These are phyloP conservation scores for Acromyrmex heyeri DNA, from an alignment of 1,140 invertebrate species.

Conservation along the genomic window DNA sequence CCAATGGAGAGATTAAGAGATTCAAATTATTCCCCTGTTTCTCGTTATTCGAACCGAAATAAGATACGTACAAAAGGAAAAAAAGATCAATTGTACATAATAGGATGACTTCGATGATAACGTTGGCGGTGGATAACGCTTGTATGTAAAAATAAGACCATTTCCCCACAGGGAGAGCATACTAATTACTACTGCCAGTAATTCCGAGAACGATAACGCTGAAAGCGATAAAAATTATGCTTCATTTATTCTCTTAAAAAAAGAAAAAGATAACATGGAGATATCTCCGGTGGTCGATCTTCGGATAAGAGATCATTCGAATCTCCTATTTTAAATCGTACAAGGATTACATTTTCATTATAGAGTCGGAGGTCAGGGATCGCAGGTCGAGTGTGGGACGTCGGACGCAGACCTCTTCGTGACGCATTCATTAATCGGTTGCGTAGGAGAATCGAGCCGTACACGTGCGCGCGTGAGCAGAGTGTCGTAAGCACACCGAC, in stretches of 20 bases:
- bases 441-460: constrained; percentile 66
- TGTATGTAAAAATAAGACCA: constrained; percentile 3
- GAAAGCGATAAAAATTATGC: not conserved
- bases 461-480: constrained; percentile 53
- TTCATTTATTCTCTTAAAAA: not conserved
- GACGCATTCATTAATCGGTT: constrained; percentile 75
- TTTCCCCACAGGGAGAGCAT: not conserved
- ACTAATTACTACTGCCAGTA: not conserved
- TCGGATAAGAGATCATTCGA: not conserved
- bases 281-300: not conserved
- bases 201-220: not conserved
- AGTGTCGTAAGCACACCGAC: constrained; percentile 47
- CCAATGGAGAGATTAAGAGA: too few species aligned
- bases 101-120: not conserved
- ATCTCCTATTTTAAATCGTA: not conserved
- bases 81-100: constrained; percentile 56
- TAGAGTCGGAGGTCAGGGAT: constrained; percentile 10
- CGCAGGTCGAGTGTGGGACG: constrained; percentile 25
- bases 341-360: not conserved
- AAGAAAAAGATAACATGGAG: not conserved
- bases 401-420: constrained; percentile 52
- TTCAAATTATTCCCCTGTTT: not conserved
- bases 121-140: not conserved
- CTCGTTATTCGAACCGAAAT: constrained; percentile 31
- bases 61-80: constrained; percentile 29